Evolutionary conservation across 2,888 invertebrate species (phyloP).

Genomic region (Stenodema calcarata): DNA sequence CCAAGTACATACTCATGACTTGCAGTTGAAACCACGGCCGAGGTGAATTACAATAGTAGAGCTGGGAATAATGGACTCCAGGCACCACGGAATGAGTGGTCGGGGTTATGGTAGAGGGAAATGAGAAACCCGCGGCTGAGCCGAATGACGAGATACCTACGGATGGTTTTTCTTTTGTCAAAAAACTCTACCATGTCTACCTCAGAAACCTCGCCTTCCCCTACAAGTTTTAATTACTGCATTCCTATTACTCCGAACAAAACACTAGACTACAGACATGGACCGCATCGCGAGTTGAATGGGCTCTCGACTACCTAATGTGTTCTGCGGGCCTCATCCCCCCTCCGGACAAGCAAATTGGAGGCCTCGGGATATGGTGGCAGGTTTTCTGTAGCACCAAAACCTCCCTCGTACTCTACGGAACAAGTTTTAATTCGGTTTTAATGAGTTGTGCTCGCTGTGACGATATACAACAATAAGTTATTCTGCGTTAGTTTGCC

Average conservation of each 20-base stretch:
- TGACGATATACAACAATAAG: neutral
- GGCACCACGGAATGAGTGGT: neutral
- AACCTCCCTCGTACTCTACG: neutral
- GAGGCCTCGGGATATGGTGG: neutral
- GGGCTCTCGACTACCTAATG: neutral
- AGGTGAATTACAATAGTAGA: neutral
- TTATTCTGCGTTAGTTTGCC: neutral
- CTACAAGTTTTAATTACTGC: constrained; percentile 16
- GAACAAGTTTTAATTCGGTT: constrained; percentile 20
- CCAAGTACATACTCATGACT: too few species aligned
- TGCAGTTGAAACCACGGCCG: neutral
- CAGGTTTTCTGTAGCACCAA: neutral
- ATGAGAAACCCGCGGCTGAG: neutral
- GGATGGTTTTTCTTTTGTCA: constrained; percentile 6
- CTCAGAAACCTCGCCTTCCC: neutral
- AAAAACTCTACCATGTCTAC: neutral
- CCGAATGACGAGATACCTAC: neutral
- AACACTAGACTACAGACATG: neutral
- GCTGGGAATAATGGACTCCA: neutral
- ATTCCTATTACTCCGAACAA: neutral
- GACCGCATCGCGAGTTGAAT: neutral
- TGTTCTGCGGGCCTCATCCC: neutral
- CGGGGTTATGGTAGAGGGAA: neutral
- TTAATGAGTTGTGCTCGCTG: neutral
- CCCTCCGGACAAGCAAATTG: neutral